Conservation (phyloP, 2,888 invertebrate genomes). For the Plagiodera versicolora region DNA sequence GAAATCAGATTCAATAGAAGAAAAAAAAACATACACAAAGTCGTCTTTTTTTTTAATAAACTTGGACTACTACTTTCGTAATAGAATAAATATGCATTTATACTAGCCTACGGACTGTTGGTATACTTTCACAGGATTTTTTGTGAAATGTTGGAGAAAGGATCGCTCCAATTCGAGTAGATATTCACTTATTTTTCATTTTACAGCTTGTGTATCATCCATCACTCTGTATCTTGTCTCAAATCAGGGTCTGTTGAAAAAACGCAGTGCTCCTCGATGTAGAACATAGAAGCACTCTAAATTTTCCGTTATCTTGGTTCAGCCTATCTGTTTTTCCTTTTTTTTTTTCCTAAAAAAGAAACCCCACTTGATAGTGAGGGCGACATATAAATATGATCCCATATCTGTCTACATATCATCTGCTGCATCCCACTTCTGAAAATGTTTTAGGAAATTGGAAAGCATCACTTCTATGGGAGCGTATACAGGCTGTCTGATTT, state of each 20-base stretch:
- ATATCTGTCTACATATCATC: background rate
- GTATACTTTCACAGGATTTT: too few relatives aligned
- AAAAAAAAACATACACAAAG: too few relatives aligned
- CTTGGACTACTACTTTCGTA: too few relatives aligned
- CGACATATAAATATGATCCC: background rate
- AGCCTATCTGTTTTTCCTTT: background rate
- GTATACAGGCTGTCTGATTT: slow-evolving; percentile 18
- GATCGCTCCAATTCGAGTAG: too few relatives aligned
- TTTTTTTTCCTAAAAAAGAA: background rate
- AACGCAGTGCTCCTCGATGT: background rate
- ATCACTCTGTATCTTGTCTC: too few relatives aligned
- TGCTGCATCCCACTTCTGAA: slow-evolving; percentile 3
- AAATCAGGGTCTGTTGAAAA: too few relatives aligned
- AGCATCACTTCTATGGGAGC: slow-evolving; percentile 16
- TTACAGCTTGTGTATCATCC: background rate
- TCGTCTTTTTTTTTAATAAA: too few relatives aligned
- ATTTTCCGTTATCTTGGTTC: background rate
- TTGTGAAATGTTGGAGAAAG: too few relatives aligned
- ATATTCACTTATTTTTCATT: too few relatives aligned
- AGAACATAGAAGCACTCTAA: background rate
- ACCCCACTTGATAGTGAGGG: background rate
- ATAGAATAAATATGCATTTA: too few relatives aligned
- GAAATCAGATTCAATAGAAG: too few relatives aligned
- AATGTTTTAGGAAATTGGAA: slow-evolving; percentile 26
- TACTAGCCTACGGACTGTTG: too few relatives aligned